Percentiles rank a stretch among this genome's conserved stretches.
Conservation (phyloP, 2,113 vertebrate genomes). For the Coptodon bakossiorum region DNA sequence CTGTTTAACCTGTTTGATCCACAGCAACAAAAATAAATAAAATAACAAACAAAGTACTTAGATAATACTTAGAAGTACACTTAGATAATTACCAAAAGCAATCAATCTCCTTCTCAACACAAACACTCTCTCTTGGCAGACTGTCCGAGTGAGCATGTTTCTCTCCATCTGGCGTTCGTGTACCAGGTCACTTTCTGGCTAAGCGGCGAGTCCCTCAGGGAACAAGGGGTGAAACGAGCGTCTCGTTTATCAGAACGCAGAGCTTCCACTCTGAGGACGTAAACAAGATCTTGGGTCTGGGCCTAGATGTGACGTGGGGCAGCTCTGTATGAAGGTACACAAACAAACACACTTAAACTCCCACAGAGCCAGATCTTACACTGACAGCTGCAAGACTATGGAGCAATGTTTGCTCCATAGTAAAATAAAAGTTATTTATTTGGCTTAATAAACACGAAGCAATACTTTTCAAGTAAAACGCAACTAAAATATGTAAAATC, state of each 20-base stretch:
- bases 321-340: not conserved
- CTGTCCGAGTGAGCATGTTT: not conserved
- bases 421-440: not conserved
- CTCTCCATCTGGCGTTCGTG: conserved; percentile 17
- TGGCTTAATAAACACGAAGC: not conserved
- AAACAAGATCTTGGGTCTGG: conserved; percentile 20
- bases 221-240: not conserved
- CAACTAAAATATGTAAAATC: not conserved
- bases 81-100: not conserved
- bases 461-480: not conserved
- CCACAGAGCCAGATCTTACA: not conserved
- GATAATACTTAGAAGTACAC: not conserved
- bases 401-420: not conserved
- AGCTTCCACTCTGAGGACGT: not conserved
- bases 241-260: conserved; percentile 1
- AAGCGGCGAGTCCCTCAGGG: not conserved
- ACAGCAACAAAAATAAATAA: not conserved
- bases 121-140: not conserved
- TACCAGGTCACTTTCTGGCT: conserved; percentile 18
- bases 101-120: not conserved
- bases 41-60: not conserved
- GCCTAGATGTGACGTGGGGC: not conserved
- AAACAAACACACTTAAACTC: not conserved
- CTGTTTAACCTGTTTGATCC: not conserved
- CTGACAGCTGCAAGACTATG: not conserved